A percentile compares a stretch with the other conserved stretches of the same genome.
phyloP scores from a whole-genome alignment of 2,113 vertebrate genomes.

The Elephas maximus region DNA sequence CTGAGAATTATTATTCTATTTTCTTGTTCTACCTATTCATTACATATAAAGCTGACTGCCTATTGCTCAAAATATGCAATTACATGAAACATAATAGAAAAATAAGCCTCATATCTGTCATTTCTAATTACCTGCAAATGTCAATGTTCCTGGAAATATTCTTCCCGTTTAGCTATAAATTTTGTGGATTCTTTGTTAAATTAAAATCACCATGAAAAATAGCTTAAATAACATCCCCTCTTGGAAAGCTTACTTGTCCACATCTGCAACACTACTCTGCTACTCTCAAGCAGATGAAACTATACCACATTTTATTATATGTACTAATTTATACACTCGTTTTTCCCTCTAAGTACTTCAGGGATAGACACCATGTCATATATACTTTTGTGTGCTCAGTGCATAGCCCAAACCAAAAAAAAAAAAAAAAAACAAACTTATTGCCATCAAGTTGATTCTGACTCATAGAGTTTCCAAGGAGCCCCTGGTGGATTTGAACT shows the following conservation, averaged over 20 bases:
- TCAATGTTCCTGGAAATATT: constrained; percentile 59
- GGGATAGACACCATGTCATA: neutral
- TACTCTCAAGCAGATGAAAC: neutral
- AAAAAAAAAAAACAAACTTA: no score
- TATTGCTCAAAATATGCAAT: constrained; percentile 61
- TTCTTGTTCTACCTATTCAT: constrained; percentile 45
- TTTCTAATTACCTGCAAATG: constrained; percentile 77
- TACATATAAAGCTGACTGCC: constrained; percentile 64
- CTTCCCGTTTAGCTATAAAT: constrained; percentile 67
- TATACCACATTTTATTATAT: neutral
- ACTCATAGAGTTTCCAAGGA: no score
- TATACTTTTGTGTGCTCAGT: neutral
- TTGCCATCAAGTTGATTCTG: no score
- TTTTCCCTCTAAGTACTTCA: neutral
- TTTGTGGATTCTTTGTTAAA: constrained; percentile 52
- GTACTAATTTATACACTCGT: neutral
- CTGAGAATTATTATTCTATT: constrained; percentile 68
- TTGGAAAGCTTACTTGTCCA: neutral
- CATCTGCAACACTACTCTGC: neutral
- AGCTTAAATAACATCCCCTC: constrained; percentile 1
- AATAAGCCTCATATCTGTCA: constrained; percentile 70
- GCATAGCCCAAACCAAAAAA: neutral
- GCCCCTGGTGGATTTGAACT: no score
- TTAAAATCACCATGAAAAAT: constrained; percentile 28
- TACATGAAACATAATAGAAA: constrained; percentile 67